A percentile compares a stretch with the other conserved stretches of the same genome.
phyloP scores from a whole-genome alignment of 1,140 invertebrate genomes.

The Drosophila oshimai region DNA sequence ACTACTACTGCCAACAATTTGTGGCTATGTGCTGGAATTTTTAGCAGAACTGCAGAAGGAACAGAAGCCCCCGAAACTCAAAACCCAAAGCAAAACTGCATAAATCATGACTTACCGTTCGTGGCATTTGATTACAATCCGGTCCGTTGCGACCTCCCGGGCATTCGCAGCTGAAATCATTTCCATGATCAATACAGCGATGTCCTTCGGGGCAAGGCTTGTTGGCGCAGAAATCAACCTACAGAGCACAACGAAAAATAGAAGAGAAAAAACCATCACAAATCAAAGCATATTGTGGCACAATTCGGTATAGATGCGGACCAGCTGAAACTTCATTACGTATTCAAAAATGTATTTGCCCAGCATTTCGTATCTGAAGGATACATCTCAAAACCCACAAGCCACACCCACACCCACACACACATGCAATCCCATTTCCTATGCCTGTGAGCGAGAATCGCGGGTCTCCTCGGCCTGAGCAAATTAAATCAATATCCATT shows the following conservation, averaged over 20 bases:
- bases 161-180: conserved; percentile 89
- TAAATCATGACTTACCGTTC: conserved; percentile 84
- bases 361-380: conserved; percentile 26
- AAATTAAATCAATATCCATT: conserved; percentile 68
- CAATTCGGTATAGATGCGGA: conserved; percentile 2
- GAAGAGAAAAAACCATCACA: conserved; percentile 23
- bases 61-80: background rate
- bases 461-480: conserved; percentile 11
- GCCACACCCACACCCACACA: background rate
- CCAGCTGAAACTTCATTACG: conserved; percentile 55
- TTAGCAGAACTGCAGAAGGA: conserved; percentile 6
- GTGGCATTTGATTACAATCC: conserved; percentile 85
- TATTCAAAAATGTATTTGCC: conserved; percentile 69
- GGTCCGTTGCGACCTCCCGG: conserved; percentile 87
- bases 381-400: no score
- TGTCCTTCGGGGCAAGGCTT: conserved; percentile 87
- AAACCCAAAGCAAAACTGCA: conserved; percentile 47
- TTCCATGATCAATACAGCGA: conserved; percentile 87
- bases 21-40: conserved; percentile 55
- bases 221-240: conserved; percentile 89
- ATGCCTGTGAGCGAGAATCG: conserved; percentile 13
- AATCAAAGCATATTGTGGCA: conserved; percentile 61
- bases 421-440: conserved; percentile 18
- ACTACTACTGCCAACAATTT: conserved; percentile 52
- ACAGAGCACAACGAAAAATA: conserved; percentile 21